Conservation (phyloP, 1,140 invertebrate genomes). For the Delia radicum region DNA sequence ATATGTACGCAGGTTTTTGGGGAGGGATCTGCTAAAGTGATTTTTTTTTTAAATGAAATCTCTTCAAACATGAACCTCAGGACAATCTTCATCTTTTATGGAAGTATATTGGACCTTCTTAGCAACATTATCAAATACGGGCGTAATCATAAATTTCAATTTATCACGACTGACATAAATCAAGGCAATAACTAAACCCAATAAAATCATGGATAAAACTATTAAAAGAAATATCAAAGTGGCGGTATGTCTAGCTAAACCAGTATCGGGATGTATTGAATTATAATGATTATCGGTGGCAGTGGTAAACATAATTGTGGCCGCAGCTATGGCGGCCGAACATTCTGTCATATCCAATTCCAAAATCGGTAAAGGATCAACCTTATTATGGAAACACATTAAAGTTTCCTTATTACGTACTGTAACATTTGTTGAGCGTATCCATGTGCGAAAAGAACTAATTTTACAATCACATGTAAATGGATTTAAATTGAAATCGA, state of each 20-base stretch:
- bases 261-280: slow-evolving; percentile 35
- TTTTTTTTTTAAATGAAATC: neutral
- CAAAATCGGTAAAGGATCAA: slow-evolving; percentile 48
- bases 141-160: slow-evolving; percentile 62
- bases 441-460: slow-evolving; percentile 65
- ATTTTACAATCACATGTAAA: slow-evolving; percentile 68
- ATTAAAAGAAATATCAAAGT: slow-evolving; percentile 61
- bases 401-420: slow-evolving; percentile 63
- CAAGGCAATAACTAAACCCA: slow-evolving; percentile 60
- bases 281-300: slow-evolving; percentile 32
- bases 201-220: slow-evolving; percentile 61
- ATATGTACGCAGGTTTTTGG: neutral
- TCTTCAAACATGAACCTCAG: slow-evolving; percentile 53
- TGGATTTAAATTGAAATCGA: slow-evolving; percentile 70
- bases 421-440: slow-evolving; percentile 63
- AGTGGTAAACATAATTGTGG: slow-evolving; percentile 43
- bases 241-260: slow-evolving; percentile 54
- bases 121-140: slow-evolving; percentile 66
- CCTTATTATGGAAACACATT: slow-evolving; percentile 56
- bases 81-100: slow-evolving; percentile 61
- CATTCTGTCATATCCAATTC: slow-evolving; percentile 54
- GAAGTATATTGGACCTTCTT: slow-evolving; percentile 75
- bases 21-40: neutral
- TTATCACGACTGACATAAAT: slow-evolving; percentile 64
- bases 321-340: slow-evolving; percentile 43